Conservation (phyloP, 2,797 vertebrate genomes). For the Petrocephalus sullivani region DNA sequence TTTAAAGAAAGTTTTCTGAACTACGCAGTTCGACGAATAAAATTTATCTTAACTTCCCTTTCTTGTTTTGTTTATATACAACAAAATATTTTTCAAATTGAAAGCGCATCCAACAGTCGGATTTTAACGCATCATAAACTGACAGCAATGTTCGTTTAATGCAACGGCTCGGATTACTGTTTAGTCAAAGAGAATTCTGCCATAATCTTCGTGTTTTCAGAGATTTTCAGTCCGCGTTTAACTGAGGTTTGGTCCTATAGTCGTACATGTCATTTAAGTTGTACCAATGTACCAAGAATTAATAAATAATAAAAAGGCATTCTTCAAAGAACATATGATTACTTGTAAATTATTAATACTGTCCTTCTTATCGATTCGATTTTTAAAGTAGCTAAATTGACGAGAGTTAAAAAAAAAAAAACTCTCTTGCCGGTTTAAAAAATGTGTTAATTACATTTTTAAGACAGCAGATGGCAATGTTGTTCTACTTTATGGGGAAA, state of each 20-base stretch:
- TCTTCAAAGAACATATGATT: background rate
- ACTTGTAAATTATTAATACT: background rate
- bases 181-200: background rate
- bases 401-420: background rate
- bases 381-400: background rate
- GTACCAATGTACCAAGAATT: background rate
- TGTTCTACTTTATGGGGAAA: constrained; percentile 52
- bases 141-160: background rate
- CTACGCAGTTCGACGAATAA: background rate
- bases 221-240: background rate
- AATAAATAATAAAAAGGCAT: background rate
- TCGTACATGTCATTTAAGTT: background rate
- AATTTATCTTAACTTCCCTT: background rate
- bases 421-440: background rate
- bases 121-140: background rate
- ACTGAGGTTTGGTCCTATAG: background rate
- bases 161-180: background rate
- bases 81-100: background rate
- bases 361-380: background rate
- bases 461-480: constrained; percentile 79
- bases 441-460: constrained; percentile 32
- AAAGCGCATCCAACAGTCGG: background rate
- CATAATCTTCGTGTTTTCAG: background rate
- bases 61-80: background rate
- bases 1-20: background rate